Evolutionary conservation across 2,888 invertebrate genomes (phyloP), one percentile per base, ranked within the genome.

Genomic region (Habrosyne pyritoides): DNA sequence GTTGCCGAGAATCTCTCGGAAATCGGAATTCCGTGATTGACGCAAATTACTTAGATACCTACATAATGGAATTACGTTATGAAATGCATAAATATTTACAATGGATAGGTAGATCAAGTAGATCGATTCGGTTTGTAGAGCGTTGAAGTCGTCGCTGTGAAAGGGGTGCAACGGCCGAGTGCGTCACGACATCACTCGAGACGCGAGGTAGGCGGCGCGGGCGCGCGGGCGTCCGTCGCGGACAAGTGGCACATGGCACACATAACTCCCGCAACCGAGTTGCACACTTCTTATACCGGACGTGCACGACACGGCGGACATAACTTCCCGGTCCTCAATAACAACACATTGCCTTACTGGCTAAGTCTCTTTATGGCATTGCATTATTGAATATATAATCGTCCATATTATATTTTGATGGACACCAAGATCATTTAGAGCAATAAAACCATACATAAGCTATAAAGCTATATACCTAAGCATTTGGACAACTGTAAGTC

Each of bases 151-250:
- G 77, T 80, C 73, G 80, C 87, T 24, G 89, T 86, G 91, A 91
- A 90, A 89, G 87, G 88, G 89, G 91, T 90, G 90, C 89, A 89
- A 89, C 78, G 91, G 86, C 89, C 90, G 84, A 81, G 78, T 80
- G 83, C 81, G 81, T 78, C 77, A 81, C 69, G 70, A 61, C 28
- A 22, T 30, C 53, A 28, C 70, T 66, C 65, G 70, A 67, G 52
- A 56, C 47, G 42, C 60, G 64, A 55, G 64, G 64, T 63, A 67
- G 1, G 28, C 28, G 28, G 28, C 28, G 28, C 8, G 28, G 8
- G 28, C 2, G 30, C 30, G 12, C 10, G 30, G 0, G 30, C 10
- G 12, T 10, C 10, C 30, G 30, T 30, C 18, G 42, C 72, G 63
- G 73, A 65, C 81, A 85, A 86, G 85, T 87, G 71, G 87, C 77